phyloP scores from a whole-genome alignment of 1,140 invertebrate genomes.

The Cotesia chilonis region DNA sequence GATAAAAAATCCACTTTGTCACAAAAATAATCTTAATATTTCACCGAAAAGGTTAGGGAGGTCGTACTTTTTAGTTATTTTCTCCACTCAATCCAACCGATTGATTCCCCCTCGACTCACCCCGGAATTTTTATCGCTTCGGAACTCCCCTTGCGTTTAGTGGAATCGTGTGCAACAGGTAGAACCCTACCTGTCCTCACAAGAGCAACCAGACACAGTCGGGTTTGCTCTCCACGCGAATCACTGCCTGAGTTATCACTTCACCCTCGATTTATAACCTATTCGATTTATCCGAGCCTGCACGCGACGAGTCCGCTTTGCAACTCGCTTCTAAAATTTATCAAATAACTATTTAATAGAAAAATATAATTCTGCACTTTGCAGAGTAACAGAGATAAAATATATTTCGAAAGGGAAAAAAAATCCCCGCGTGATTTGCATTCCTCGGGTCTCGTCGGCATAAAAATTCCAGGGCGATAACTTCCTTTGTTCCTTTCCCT shows the following conservation, averaged over 20 bases:
- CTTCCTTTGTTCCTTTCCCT: constrained; percentile 63
- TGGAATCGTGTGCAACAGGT: constrained; percentile 34
- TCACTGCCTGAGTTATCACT: constrained; percentile 32
- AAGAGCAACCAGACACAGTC: constrained; percentile 6
- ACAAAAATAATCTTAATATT: neutral
- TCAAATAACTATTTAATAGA: constrained; percentile 23
- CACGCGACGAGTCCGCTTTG: constrained; percentile 18
- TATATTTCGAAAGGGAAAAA: constrained; percentile 12
- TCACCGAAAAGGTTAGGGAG: neutral
- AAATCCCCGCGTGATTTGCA: constrained; percentile 59
- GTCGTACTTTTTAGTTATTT: neutral
- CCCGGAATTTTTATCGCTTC: constrained; percentile 18
- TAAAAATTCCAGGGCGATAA: constrained; percentile 66
- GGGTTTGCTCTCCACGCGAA: constrained; percentile 25
- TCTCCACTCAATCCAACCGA: constrained; percentile 14
- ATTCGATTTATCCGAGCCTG: constrained; percentile 20
- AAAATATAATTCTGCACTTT: constrained; percentile 7
- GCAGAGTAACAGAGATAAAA: neutral
- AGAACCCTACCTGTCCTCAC: constrained; percentile 30
- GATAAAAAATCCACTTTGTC: neutral
- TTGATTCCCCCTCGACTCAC: constrained; percentile 8
- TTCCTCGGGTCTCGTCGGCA: constrained; percentile 60
- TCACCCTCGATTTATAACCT: constrained; percentile 1
- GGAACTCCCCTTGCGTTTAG: neutral
- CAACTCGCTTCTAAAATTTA: constrained; percentile 5